Conservation (phyloP, 2,888 invertebrate genomes). For the Cataglyphis rosenhaueri region DNA sequence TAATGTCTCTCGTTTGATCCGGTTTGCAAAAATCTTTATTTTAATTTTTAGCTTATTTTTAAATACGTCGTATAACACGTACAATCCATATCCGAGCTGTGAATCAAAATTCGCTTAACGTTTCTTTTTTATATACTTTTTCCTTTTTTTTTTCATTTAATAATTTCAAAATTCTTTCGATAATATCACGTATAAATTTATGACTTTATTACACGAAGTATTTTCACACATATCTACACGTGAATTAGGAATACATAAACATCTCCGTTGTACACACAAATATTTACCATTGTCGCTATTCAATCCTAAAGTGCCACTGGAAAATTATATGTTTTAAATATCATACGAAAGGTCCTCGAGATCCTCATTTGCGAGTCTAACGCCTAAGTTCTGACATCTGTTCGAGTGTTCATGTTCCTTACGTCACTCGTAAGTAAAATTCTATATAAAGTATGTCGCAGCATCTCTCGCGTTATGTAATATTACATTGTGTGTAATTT, state of each 20-base stretch:
- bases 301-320: background rate
- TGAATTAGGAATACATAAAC: background rate
- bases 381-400: background rate
- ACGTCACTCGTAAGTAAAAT: constrained; percentile 33
- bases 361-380: constrained; percentile 24
- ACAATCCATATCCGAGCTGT: constrained; percentile 45
- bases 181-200: constrained; percentile 31
- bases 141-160: background rate
- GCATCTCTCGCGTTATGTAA: constrained; percentile 37
- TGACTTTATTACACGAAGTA: background rate
- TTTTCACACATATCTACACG: background rate
- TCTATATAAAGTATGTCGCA: constrained; percentile 23
- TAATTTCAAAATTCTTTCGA: constrained; percentile 27
- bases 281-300: constrained; percentile 35
- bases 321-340: constrained; percentile 26
- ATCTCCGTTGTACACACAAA: background rate
- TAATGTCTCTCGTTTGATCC: constrained; percentile 53
- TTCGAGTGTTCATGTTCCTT: constrained; percentile 12
- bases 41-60: background rate
- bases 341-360: background rate
- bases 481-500: constrained; percentile 12
- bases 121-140: constrained; percentile 11
- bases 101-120: constrained; percentile 49
- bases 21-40: background rate
- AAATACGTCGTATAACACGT: constrained; percentile 1